Evolutionary conservation across 1,140 invertebrate genomes (phyloP).

Genomic region (Drosophila mojavensis): DNA sequence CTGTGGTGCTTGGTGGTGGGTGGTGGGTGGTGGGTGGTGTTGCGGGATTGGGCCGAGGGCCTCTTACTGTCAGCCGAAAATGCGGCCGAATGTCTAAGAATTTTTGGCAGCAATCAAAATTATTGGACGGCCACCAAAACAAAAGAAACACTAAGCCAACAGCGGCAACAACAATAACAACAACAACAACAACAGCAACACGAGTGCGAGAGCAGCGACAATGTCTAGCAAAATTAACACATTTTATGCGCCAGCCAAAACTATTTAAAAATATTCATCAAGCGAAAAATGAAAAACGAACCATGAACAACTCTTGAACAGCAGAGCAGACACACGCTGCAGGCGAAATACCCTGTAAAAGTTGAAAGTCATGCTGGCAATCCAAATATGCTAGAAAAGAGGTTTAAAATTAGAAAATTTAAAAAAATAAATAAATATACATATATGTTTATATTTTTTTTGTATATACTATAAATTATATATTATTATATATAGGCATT

Average conservation of each 20-base stretch:
- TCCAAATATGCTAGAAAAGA: no score
- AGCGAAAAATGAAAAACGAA: slow-evolving; percentile 24
- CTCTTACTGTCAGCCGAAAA: slow-evolving; percentile 28
- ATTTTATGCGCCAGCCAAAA: slow-evolving; percentile 63
- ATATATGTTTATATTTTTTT: not conserved
- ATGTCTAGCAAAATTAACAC: slow-evolving; percentile 70
- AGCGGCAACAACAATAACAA: not conserved
- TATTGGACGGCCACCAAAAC: slow-evolving; percentile 53
- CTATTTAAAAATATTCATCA: slow-evolving; percentile 66
- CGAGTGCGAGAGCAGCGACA: slow-evolving; percentile 22
- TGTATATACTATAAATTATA: no score
- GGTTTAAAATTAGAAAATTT: no score
- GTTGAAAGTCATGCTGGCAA: not conserved
- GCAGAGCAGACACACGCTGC: not conserved
- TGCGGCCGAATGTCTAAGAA: slow-evolving; percentile 70
- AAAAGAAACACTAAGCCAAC: slow-evolving; percentile 14
- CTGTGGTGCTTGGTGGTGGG: no score
- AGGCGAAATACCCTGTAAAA: slow-evolving; percentile 28
- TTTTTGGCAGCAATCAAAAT: slow-evolving; percentile 79
- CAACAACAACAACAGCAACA: not conserved
- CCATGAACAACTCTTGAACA: not conserved
- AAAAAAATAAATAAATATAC: no score
- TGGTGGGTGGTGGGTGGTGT: no score
- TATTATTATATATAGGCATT: not conserved
- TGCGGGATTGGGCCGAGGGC: not conserved